These are phyloP conservation scores for Sialis lutaria DNA, from an alignment of 2,888 invertebrate genomes.

Conservation along the genomic window DNA sequence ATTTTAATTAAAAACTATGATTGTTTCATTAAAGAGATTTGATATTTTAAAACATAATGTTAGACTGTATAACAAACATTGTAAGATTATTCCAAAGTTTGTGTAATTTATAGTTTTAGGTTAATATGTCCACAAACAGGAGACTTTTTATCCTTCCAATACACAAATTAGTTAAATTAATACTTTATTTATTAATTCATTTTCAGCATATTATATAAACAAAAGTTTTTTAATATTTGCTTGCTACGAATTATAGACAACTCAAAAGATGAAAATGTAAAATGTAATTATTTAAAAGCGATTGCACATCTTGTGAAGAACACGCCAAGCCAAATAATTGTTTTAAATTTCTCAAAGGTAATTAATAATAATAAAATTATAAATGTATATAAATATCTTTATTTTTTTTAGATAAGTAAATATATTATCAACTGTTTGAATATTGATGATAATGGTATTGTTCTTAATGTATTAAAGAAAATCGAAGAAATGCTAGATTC, in stretches of 20 bases:
- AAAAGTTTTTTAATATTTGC: neutral
- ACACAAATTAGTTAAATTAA: too few species aligned
- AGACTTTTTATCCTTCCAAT: too few species aligned
- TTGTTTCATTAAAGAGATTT: too few species aligned
- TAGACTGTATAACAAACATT: too few species aligned
- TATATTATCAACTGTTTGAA: neutral
- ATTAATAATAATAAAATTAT: neutral
- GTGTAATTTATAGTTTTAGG: too few species aligned
- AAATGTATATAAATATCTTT: neutral
- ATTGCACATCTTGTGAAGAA: neutral
- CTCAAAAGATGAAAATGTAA: neutral
- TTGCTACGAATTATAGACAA: neutral
- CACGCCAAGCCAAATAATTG: neutral
- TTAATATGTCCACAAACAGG: too few species aligned
- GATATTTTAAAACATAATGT: too few species aligned
- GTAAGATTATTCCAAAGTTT: too few species aligned
- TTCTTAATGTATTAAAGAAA: neutral
- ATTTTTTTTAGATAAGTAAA: neutral
- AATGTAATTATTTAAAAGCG: neutral
- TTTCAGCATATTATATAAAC: neutral
- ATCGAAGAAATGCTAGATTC: neutral
- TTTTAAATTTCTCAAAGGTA: constrained; percentile 1
- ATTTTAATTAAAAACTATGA: too few species aligned
- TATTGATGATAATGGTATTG: neutral
- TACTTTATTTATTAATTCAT: too few species aligned